Base-by-base conservation (phyloP, 1,140 invertebrate species). In the Trichonephila clavipes region DNA sequence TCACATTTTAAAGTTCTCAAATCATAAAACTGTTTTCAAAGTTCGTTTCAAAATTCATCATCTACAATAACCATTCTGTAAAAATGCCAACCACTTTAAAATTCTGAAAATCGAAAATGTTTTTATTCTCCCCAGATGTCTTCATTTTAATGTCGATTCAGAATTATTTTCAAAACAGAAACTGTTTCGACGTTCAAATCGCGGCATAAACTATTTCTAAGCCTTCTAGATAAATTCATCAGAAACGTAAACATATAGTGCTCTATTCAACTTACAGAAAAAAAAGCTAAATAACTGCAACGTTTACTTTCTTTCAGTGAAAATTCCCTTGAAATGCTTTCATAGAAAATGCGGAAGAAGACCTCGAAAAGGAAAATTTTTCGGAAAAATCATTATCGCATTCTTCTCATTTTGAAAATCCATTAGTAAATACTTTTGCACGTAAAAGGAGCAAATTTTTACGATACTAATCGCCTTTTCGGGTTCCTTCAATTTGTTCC, bases 391-490 rank as follows among this genome's bases (percentile, higher is more conserved):
- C 69, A 88, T 93, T 93, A 61, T 81, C 85, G 44, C 72, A 24
- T 82, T 62, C 44, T 58, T 62, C 51, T 88, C 86, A 82, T 34
- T 77, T 61, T 58, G 69, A 83, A 93, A 81, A 72, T 88, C 92
- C 85, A 93, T 93, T 93, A 93, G 86, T 81, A 88, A 72, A 93
- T 88, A 64, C 86, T 62, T 88, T 34, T 64, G 59, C 86, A 88
- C 86, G 86, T 61, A 64, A 88, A 40, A 58, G 51, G 86, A 58
- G 62, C 59, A 88, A 88, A 88, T 88, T 88, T 88, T 88, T 88
- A 88, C 86, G 86, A 88, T 88, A 62, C 86, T 88, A 88, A 88
- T 88, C 86, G 58, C 86, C 86, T 64, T 88, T 85, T 88, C 59
- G 62, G 51, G 28, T 44, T 61, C 40, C 86, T 64, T 88, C 86